Evolutionary conservation across 2,113 vertebrate genomes (phyloP), one percentile per base, ranked within the genome.

Genomic region (Mixornis gularis): DNA sequence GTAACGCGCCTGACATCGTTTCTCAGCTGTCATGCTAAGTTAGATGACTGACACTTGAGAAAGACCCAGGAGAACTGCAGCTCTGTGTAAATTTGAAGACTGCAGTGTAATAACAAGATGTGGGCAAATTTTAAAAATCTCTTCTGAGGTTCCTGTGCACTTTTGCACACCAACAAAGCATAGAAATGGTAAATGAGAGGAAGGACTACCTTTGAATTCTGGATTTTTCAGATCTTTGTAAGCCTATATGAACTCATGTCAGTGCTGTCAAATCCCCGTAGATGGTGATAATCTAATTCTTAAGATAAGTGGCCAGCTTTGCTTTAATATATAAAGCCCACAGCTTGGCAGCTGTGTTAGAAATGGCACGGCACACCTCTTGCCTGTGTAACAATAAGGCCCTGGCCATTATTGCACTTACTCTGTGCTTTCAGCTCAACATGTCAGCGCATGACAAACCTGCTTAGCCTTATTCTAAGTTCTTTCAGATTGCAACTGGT

Each of bases 41-140:
- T 98, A 97, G 89, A 97, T 96, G 96, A 97, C 95, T 96, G 94
- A 97, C 95, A 84, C 93, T 97, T 97, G 94, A 96, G 96, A 96
- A 96, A 89, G 59, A 48, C 48, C 62, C 96, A 92, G 87, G 96
- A 97, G 94, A 96, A 89, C 96, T 98, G 97, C 96, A 97, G 97
- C 94, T 97, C 97, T 97, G 38, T 96, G 84, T 97, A 98, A 97
- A 97, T 96, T 86, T 96, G 96, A 97, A 93, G 97, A 96, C 96
- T 98, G 96, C 97, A 97, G 97, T 96, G 43, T 90, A n/a, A 92
- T 97, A 94, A 95, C 74, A 74, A 95, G 93, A 90, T 38, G 18
- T 48, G 90, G 85, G 80, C 58, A 86, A 86, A 90, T 89, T 90
- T 62, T 17, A 90, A 91, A 86, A 90, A 86, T 85, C 44, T 73